Evolutionary conservation across 2,888 invertebrate species (phyloP).

Genomic region (Parasteatoda lunata): DNA sequence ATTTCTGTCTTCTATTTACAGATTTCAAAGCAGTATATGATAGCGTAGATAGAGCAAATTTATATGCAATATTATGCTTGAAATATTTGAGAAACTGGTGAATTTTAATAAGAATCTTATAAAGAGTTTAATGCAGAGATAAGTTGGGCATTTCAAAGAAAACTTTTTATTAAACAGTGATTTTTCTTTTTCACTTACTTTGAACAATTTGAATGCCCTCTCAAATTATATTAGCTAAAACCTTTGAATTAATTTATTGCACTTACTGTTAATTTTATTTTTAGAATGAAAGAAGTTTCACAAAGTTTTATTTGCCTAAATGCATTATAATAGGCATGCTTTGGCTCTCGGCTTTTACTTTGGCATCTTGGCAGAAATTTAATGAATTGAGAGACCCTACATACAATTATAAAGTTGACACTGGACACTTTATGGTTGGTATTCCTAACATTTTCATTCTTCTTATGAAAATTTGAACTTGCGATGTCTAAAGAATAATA

Average conservation of each 20-base stretch:
- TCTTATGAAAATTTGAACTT: background rate
- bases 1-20: no score
- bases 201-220: no score
- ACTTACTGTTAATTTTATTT: constrained; percentile 65
- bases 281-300: constrained; percentile 89
- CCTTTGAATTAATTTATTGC: background rate
- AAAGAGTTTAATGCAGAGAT: no score
- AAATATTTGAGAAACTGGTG: no score
- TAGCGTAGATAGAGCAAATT: no score
- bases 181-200: no score
- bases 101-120: no score
- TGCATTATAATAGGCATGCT: constrained; percentile 87
- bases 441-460: background rate
- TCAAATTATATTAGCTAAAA: no score
- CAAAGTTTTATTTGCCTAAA: constrained; percentile 93
- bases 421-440: constrained; percentile 86
- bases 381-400: constrained; percentile 93
- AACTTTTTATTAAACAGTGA: no score
- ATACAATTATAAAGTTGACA: constrained; percentile 90
- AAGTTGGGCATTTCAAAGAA: no score
- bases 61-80: no score
- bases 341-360: constrained; percentile 88
- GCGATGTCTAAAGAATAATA: background rate
- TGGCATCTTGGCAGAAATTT: constrained; percentile 92
- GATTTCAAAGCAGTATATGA: no score